A percentile compares a stretch with the other conserved stretches of the same genome.
Conservation (phyloP, 2,113 vertebrate genomes). For the Periophthalmus modestus region DNA sequence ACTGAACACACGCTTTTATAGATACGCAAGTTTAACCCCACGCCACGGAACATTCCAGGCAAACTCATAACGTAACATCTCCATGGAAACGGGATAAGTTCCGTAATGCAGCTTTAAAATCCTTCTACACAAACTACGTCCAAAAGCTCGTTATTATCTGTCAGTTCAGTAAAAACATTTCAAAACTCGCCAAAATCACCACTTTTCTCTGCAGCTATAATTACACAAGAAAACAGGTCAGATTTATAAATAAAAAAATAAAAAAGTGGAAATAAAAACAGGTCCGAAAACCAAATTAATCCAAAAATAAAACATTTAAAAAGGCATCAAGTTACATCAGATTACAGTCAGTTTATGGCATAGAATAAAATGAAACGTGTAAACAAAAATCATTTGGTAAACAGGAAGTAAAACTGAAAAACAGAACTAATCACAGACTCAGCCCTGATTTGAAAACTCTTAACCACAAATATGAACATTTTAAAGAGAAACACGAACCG, state of each 20-base stretch:
- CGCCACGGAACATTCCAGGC: no score
- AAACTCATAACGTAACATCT: no score
- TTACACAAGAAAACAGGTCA: not conserved
- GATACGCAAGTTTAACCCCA: no score
- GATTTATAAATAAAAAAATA: not conserved
- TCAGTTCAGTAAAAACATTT: not conserved
- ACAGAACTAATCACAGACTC: not conserved
- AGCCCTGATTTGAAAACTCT: conserved; percentile 5
- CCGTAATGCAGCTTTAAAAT: not conserved
- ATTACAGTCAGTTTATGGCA: not conserved
- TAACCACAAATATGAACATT: no score
- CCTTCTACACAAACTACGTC: not conserved
- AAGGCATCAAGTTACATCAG: not conserved
- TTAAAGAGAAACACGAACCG: no score
- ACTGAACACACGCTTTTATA: no score
- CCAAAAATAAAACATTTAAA: not conserved
- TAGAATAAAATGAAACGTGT: conserved; percentile 14
- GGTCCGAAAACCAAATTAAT: not conserved
- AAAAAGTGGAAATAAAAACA: not conserved
- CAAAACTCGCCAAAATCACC: not conserved
- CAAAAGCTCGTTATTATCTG: not conserved
- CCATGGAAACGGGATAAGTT: no score
- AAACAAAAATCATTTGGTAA: conserved; percentile 20
- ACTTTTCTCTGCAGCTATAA: no score
- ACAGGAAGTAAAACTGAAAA: conserved; percentile 5